Evolutionary conservation across 2,797 vertebrate species (phyloP).

Genomic region (Oryzias sinensis): DNA sequence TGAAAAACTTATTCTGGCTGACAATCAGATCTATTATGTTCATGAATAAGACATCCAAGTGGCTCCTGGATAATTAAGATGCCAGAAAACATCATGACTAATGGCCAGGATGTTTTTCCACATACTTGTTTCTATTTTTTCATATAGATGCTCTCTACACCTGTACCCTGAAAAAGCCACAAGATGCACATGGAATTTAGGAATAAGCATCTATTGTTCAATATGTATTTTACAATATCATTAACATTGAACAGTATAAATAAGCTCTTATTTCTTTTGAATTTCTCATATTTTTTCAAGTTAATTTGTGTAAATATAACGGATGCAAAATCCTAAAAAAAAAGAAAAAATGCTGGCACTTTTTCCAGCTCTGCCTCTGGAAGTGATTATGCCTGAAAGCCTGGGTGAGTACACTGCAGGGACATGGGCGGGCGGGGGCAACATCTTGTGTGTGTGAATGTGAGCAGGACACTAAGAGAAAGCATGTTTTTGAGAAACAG

Average conservation of each 20-base stretch:
- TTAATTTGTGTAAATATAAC: conserved; percentile 28
- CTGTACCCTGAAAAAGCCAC: conserved; percentile 22
- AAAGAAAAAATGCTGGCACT: conserved; percentile 61
- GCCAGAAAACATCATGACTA: conserved; percentile 32
- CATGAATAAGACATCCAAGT: conserved; percentile 39
- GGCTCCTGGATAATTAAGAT: conserved; percentile 43
- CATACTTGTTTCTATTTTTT: conserved; percentile 22
- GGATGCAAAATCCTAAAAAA: conserved; percentile 34
- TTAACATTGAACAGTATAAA: conserved; percentile 3
- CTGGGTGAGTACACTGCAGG: conserved; percentile 61
- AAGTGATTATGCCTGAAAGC: conserved; percentile 73
- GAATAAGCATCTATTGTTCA: conserved; percentile 26
- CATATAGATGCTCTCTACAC: conserved; percentile 32
- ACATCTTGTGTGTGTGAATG: conserved; percentile 33
- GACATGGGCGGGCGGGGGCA: conserved; percentile 46
- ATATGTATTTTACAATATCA: conserved; percentile 33
- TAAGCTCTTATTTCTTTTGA: too few species aligned
- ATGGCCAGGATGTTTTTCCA: conserved; percentile 40
- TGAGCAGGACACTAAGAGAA: conserved; percentile 40
- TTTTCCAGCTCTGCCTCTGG: conserved; percentile 66
- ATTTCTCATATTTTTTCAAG: not conserved
- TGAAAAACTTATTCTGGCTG: conserved; percentile 24
- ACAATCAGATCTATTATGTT: conserved; percentile 44
- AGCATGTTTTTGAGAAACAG: conserved; percentile 39
- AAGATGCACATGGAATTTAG: conserved; percentile 48